These are phyloP conservation scores for Tachina lurida DNA, from an alignment of 2,888 invertebrate genomes.

Conservation along the genomic window DNA sequence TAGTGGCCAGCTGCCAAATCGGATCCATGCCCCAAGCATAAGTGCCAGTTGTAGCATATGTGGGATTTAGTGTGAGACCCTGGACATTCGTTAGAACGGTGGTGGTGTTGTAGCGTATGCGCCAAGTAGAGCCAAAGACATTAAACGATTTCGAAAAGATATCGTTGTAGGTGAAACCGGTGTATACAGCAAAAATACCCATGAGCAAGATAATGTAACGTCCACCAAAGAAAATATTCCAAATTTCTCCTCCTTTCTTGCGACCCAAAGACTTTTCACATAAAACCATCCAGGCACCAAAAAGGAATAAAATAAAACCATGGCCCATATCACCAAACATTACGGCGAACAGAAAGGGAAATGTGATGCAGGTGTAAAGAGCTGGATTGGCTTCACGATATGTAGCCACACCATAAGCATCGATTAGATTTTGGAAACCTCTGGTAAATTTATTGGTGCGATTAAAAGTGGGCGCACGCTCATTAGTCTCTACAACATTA, in stretches of 20 bases:
- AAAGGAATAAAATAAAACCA: constrained; percentile 92
- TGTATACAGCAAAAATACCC: constrained; percentile 99
- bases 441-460: constrained; percentile 95
- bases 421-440: constrained; percentile 96
- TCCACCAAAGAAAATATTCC: constrained; percentile 98
- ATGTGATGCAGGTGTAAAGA: constrained; percentile 93
- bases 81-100: constrained; percentile 83
- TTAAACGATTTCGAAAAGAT: constrained; percentile 97
- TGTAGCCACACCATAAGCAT: constrained; percentile 95
- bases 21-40: constrained; percentile 92
- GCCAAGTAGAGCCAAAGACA: constrained; percentile 96
- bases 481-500: constrained; percentile 92
- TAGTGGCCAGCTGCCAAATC: constrained; percentile 90
- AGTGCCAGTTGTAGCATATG: constrained; percentile 83
- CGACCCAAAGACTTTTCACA: constrained; percentile 90
- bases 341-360: constrained; percentile 97
- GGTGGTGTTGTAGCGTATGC: constrained; percentile 84
- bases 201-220: constrained; percentile 98
- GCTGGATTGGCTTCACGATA: constrained; percentile 97
- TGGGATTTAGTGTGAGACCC: constrained; percentile 86
- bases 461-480: constrained; percentile 95
- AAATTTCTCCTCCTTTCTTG: constrained; percentile 92
- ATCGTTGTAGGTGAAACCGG: constrained; percentile 98
- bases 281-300: constrained; percentile 92
- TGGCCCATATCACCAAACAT: constrained; percentile 99